phyloP scores from a whole-genome alignment of 2,888 invertebrate species.

The Tholera decimalis region DNA sequence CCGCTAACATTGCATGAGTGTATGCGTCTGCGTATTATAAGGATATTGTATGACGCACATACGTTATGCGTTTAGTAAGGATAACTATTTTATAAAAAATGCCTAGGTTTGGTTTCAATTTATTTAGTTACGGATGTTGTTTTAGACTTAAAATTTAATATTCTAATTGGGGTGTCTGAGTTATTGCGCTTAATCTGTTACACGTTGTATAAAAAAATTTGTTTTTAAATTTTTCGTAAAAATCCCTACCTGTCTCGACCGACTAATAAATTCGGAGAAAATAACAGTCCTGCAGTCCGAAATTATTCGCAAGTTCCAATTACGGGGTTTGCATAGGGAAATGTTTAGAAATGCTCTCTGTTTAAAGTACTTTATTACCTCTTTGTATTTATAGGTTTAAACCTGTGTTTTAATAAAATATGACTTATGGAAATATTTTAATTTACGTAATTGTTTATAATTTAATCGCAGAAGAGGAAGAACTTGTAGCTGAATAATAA shows the following conservation, averaged over 20 bases:
- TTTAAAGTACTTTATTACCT: conserved; percentile 22
- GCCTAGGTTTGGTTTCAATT: no score
- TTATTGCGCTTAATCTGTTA: no score
- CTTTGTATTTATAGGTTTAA: conserved; percentile 16
- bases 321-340: conserved; percentile 45
- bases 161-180: no score
- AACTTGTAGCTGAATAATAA: no score
- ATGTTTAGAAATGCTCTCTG: conserved; percentile 39
- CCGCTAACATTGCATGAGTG: no score
- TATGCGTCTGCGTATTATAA: no score
- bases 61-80: no score
- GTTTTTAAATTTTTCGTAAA: conserved; percentile 50
- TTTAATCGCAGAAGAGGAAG: neutral
- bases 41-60: no score
- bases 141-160: no score
- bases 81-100: no score
- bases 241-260: conserved; percentile 54
- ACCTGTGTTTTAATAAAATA: conserved; percentile 22
- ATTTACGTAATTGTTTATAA: neutral
- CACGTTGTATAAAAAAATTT: conserved; percentile 43
- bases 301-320: conserved; percentile 48
- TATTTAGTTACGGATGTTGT: no score
- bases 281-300: conserved; percentile 49
- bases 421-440: conserved; percentile 6
- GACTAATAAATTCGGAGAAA: conserved; percentile 52